Percentiles rank a stretch among this genome's conserved stretches.
These are phyloP conservation scores for Odontocerum albicorne DNA, from an alignment of 2,888 invertebrate genomes.

Conservation along the genomic window DNA sequence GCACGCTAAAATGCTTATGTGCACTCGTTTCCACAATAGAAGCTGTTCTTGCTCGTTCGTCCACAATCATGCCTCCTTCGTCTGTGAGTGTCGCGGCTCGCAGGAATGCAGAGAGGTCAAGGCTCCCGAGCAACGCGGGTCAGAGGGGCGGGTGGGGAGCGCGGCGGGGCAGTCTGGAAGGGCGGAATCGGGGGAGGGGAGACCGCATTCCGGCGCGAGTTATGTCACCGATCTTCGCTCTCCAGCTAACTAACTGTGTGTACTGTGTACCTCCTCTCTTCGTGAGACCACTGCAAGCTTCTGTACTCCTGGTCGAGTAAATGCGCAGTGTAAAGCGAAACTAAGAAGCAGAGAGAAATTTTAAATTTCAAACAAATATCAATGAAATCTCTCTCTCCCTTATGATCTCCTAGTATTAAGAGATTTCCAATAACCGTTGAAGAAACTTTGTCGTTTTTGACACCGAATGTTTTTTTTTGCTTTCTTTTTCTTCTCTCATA, in stretches of 20 bases:
- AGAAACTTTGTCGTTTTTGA: too few species aligned
- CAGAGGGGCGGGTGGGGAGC: constrained; percentile 19
- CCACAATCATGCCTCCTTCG: background rate
- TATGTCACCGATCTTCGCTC: constrained; percentile 38
- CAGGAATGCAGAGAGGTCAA: constrained; percentile 31
- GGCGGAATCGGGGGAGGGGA: constrained; percentile 36
- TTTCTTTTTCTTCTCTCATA: too few species aligned
- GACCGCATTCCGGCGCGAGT: constrained; percentile 41
- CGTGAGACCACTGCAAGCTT: constrained; percentile 4
- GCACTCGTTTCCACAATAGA: constrained; percentile 8
- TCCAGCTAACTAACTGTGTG: constrained; percentile 4
- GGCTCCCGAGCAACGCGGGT: constrained; percentile 21
- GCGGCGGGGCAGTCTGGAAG: constrained; percentile 39
- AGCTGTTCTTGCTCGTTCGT: constrained; percentile 3
- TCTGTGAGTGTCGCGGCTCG: constrained; percentile 11
- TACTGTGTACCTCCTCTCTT: constrained; percentile 5
- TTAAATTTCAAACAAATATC: constrained; percentile 1
- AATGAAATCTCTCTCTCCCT: background rate
- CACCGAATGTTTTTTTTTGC: too few species aligned
- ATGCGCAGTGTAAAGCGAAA: too few species aligned
- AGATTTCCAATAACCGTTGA: too few species aligned
- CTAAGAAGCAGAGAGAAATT: background rate
- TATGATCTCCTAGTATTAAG: too few species aligned
- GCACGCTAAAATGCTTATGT: constrained; percentile 6
- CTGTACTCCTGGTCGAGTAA: constrained; percentile 7